These are phyloP conservation scores for Panopea generosa DNA, from an alignment of 2,888 invertebrate species.

Conservation along the genomic window DNA sequence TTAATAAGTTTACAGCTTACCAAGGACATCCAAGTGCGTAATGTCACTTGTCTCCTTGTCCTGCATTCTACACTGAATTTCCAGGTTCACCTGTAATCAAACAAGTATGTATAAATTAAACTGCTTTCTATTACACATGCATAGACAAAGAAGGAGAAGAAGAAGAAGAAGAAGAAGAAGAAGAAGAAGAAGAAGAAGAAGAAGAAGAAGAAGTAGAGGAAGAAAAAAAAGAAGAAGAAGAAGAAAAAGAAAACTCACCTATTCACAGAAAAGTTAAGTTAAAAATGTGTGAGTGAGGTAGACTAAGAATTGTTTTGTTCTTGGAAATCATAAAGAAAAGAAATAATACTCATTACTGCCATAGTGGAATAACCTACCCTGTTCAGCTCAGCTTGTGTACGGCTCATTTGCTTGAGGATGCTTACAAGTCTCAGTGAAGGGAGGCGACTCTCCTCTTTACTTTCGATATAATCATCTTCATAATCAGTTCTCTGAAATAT, in stretches of 20 bases:
- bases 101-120: too few relatives aligned
- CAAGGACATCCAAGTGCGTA: constrained; percentile 74
- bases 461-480: constrained; percentile 36
- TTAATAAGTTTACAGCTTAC: constrained; percentile 69
- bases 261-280: too few relatives aligned
- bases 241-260: too few relatives aligned
- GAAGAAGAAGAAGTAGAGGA: too few relatives aligned
- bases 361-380: constrained; percentile 56
- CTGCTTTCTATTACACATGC: too few relatives aligned
- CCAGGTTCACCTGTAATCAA: constrained; percentile 71
- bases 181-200: too few relatives aligned
- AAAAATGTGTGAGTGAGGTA: too few relatives aligned
- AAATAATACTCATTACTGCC: not conserved
- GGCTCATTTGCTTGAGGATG: constrained; percentile 68
- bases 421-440: constrained; percentile 71
- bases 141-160: too few relatives aligned
- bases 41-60: constrained; percentile 80
- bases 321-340: too few relatives aligned
- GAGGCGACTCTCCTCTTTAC: constrained; percentile 44
- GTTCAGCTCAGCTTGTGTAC: constrained; percentile 66
- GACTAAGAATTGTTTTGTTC: too few relatives aligned
- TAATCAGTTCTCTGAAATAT: constrained; percentile 62
- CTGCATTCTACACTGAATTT: constrained; percentile 75
- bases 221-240: too few relatives aligned
- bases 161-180: too few relatives aligned